Evolutionary conservation across 2,113 vertebrate genomes (phyloP).

Genomic region (Pelvicachromis taeniatus): DNA sequence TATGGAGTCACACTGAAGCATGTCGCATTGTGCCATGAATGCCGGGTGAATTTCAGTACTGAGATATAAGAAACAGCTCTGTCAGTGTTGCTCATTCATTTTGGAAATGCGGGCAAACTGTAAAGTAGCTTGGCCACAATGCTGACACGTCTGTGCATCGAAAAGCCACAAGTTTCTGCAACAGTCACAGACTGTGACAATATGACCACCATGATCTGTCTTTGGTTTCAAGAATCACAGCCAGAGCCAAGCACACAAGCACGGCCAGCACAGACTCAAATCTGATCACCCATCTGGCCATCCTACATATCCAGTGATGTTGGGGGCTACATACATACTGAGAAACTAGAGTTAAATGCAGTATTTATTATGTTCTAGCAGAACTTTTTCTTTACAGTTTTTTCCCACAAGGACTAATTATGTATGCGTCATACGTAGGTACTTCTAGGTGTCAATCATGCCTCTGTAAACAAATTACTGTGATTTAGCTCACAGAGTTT

Average conservation of each 20-base stretch:
- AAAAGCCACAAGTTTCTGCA: neutral
- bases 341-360: neutral
- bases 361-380: neutral
- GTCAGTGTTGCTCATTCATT: neutral
- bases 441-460: neutral
- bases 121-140: neutral
- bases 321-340: neutral
- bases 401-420: neutral
- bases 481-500: neutral
- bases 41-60: neutral
- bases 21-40: neutral
- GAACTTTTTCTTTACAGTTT: neutral
- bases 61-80: neutral
- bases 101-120: neutral
- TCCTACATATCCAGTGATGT: neutral
- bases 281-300: neutral
- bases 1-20: neutral
- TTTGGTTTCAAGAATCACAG: neutral
- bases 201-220: neutral
- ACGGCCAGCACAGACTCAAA: neutral
- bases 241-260: neutral
- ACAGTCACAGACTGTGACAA: neutral
- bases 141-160: neutral
- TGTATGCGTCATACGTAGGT: neutral
- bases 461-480: neutral